Conservation (phyloP, 2,113 vertebrate species). For the Syngnathus floridae region DNA sequence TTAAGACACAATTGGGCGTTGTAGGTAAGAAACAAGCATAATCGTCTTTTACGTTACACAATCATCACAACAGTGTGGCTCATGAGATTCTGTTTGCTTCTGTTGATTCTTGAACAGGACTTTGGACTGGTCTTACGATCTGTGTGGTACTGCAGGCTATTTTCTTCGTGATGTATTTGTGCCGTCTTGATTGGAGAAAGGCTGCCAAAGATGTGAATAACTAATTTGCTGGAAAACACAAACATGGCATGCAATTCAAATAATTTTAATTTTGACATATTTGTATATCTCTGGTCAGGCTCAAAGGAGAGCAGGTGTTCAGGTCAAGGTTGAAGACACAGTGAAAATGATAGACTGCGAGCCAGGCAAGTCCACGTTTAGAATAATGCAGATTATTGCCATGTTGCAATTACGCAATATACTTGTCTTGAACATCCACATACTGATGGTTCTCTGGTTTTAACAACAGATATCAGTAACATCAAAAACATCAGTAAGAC, state of each 20-base stretch:
- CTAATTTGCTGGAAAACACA: neutral
- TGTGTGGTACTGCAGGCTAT: constrained; percentile 68
- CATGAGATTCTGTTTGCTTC: neutral
- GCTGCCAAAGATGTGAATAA: constrained; percentile 74
- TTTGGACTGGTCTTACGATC: constrained; percentile 80
- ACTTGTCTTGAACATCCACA: too few species aligned
- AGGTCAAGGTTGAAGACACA: constrained; percentile 15
- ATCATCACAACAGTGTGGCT: neutral
- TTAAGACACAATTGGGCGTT: constrained; percentile 72
- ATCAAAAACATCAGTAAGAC: too few species aligned
- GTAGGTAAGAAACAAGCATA: constrained; percentile 63
- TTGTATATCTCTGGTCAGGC: constrained; percentile 39
- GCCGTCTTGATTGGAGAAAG: constrained; percentile 77
- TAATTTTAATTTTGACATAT: neutral
- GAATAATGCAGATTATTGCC: too few species aligned
- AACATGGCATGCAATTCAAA: neutral
- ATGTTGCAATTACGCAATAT: too few species aligned
- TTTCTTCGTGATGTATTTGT: constrained; percentile 71
- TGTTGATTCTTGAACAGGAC: constrained; percentile 62
- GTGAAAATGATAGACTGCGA: neutral
- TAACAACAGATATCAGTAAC: too few species aligned
- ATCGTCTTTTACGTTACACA: neutral
- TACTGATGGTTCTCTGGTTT: too few species aligned
- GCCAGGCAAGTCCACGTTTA: constrained; percentile 4
- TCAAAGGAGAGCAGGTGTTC: constrained; percentile 48